Percentiles rank a stretch among this genome's conserved stretches.
phyloP scores from a whole-genome alignment of 2,797 vertebrate genomes.

The Darevskia mixta region DNA sequence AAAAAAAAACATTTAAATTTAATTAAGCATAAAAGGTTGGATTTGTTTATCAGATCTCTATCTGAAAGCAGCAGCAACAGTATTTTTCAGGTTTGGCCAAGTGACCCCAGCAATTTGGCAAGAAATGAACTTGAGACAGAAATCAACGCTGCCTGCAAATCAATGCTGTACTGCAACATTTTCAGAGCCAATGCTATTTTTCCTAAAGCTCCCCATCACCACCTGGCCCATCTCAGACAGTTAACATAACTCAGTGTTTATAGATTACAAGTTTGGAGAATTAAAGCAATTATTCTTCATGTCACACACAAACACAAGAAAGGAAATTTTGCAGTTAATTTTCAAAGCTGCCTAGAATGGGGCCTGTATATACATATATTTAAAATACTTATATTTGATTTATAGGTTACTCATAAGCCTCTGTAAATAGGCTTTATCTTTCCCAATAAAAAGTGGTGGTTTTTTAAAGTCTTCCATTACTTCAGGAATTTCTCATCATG shows the following conservation, averaged over 20 bases:
- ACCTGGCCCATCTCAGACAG: conserved; percentile 39
- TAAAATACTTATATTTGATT: background rate
- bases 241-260: conserved; percentile 11
- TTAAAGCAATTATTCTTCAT: conserved; percentile 24
- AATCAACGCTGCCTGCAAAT: conserved; percentile 57
- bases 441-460: background rate
- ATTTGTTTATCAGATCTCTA: conserved; percentile 25
- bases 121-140: conserved; percentile 56
- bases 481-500: background rate
- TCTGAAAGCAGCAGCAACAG: conserved; percentile 14
- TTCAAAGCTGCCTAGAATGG: background rate
- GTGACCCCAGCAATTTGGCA: conserved; percentile 49
- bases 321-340: background rate
- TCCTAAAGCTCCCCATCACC: conserved; percentile 37
- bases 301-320: background rate
- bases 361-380: background rate
- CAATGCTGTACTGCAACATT: conserved; percentile 20
- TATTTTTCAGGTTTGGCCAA: conserved; percentile 50
- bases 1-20: background rate
- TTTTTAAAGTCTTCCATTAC: background rate
- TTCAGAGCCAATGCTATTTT: conserved; percentile 53
- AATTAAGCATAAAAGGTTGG: background rate
- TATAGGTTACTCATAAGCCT: background rate
- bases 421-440: background rate
- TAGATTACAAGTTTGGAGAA: conserved; percentile 12